These are phyloP conservation scores for Kryptolebias ocellatus DNA, from an alignment of 2,797 vertebrate species.

Conservation along the genomic window DNA sequence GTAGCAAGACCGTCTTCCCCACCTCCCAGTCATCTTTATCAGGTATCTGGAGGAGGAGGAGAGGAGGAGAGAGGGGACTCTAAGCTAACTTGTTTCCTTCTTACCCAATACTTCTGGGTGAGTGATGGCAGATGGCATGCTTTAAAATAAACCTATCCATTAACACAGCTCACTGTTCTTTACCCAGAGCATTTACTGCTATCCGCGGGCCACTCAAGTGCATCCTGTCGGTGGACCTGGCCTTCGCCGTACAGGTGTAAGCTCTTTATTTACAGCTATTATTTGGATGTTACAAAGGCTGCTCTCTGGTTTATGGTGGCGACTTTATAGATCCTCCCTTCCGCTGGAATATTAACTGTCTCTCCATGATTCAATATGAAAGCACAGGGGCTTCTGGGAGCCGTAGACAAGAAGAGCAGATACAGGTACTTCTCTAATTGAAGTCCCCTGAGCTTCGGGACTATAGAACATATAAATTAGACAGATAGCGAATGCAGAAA, in stretches of 20 bases:
- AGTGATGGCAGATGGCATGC: slow-evolving; percentile 96
- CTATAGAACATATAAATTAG: slow-evolving; percentile 69
- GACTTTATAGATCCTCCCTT: slow-evolving; percentile 76
- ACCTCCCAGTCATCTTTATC: slow-evolving; percentile 64
- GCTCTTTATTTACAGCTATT: slow-evolving; percentile 89
- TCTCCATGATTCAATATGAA: slow-evolving; percentile 73
- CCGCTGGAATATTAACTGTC: slow-evolving; percentile 76
- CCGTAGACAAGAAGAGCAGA: slow-evolving; percentile 56
- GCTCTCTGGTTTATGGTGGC: slow-evolving; percentile 66
- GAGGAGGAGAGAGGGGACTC: slow-evolving; percentile 48
- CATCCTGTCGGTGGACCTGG: slow-evolving; percentile 59
- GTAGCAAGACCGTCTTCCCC: slow-evolving; percentile 6
- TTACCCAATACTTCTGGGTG: slow-evolving; percentile 71
- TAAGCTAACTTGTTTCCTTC: slow-evolving; percentile 73
- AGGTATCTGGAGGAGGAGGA: slow-evolving; percentile 48
- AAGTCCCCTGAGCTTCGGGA: slow-evolving; percentile 62
- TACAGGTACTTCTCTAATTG: slow-evolving; percentile 83
- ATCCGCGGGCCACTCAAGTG: slow-evolving; percentile 71
- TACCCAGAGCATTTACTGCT: slow-evolving; percentile 88
- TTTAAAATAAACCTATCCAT: slow-evolving; percentile 98
- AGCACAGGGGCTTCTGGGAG: slow-evolving; percentile 67
- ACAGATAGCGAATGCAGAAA: slow-evolving; percentile 43
- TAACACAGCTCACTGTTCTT: slow-evolving; percentile 90
- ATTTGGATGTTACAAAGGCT: slow-evolving; percentile 74
- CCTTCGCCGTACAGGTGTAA: slow-evolving; percentile 89